Percentiles rank a stretch among this genome's conserved stretches.
Conservation (phyloP, 2,888 invertebrate species). For the Tipula unca region DNA sequence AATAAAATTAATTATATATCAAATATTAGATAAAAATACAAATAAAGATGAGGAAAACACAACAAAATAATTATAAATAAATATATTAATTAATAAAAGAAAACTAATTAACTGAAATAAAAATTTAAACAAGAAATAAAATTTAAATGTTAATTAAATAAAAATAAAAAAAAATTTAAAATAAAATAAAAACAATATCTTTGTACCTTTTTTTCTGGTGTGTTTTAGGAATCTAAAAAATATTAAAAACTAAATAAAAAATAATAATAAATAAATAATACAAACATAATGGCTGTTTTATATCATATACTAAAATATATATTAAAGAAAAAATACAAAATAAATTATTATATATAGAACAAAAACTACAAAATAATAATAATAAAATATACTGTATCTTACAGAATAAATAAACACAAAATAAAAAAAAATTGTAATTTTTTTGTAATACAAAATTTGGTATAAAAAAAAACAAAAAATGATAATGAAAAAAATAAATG, state of each 20-base stretch:
- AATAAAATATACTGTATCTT: background rate
- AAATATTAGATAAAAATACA: background rate
- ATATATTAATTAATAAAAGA: background rate
- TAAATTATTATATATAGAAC: constrained; percentile 3
- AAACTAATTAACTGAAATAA: background rate
- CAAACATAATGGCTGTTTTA: constrained; percentile 27
- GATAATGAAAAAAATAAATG: background rate
- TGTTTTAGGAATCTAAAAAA: constrained; percentile 22
- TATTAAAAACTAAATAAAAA: constrained; percentile 21
- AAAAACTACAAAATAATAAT: constrained; percentile 15
- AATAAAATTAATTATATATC: background rate
- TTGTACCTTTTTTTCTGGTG: constrained; percentile 23
- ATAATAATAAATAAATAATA: constrained; percentile 20
- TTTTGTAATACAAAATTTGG: constrained; percentile 2
- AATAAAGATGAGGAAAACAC: background rate
- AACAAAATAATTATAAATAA: background rate
- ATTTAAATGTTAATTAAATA: constrained; percentile 16
- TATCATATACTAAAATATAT: constrained; percentile 21
- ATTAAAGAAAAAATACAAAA: background rate
- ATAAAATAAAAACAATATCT: constrained; percentile 21
- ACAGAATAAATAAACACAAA: background rate
- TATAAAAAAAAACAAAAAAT: background rate
- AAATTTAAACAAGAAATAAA: background rate
- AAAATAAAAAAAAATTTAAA: constrained; percentile 14
- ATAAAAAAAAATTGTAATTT: background rate